Evolutionary conservation across 2,888 invertebrate species (phyloP), one percentile per base, ranked within the genome.

Genomic region (Clusia tigrina): DNA sequence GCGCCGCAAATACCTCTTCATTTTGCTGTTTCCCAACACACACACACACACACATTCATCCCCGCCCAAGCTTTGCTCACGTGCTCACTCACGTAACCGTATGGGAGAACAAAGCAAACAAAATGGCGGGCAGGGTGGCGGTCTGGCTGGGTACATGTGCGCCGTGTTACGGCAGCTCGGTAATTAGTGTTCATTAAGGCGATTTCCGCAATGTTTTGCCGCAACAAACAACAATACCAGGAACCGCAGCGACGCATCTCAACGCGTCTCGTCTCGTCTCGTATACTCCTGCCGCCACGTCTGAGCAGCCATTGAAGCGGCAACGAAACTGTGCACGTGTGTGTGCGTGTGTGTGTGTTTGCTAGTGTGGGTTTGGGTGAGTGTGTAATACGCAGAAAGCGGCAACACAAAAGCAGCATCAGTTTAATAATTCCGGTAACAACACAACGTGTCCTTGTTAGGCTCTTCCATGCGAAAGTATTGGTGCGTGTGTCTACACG

Each of bases 101-200:
- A 42, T 17, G 32, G 32, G 12, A 32, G n/a, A n/a, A n/a, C n/a
- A n/a, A n/a, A n/a, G n/a, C n/a, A n/a, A n/a, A n/a, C n/a, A n/a
- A n/a, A n/a, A n/a, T n/a, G n/a, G n/a, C n/a, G n/a, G n/a, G n/a
- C n/a, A n/a, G n/a, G n/a, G n/a, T n/a, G n/a, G n/a, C n/a, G n/a
- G n/a, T n/a, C n/a, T n/a, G n/a, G n/a, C n/a, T n/a, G n/a, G n/a
- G 32, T 32, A 12, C n/a, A 42, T 42, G 42, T 42, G n/a, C 42
- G n/a, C n/a, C n/a, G n/a, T n/a, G n/a, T n/a, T 42, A 10, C 3
- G n/a, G 42, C 42, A 42, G 10, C 10, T n/a, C 42, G 42, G 42
- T 42, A 42, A 42, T 42, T 42, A 42, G 42, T 42, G 42, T 42
- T 42, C 42, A 42, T 42, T 42, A n/a, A 42, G n/a, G 42, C 42